Conservation (phyloP, 2,888 invertebrate species). For the Acanthosoma haemorrhoidale region DNA sequence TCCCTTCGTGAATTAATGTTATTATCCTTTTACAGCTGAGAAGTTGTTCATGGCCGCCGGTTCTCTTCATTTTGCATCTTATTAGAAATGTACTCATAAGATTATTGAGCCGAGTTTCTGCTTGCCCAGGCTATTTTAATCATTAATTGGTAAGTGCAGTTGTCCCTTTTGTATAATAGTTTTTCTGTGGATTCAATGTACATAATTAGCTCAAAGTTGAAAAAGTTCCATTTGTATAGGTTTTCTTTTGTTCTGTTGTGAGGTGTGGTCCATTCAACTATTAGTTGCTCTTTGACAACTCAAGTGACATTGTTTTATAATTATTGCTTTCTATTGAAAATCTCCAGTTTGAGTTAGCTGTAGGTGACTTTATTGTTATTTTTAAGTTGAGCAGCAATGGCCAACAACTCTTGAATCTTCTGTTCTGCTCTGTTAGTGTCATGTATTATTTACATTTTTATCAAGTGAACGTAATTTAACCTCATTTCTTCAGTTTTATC, state of each 20-base stretch:
- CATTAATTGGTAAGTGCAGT: constrained; percentile 11
- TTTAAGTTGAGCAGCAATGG: background rate
- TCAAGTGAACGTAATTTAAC: too few relatives aligned
- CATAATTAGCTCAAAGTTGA: too few relatives aligned
- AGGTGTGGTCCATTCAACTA: constrained; percentile 25
- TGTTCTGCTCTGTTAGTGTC: background rate
- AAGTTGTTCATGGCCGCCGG: constrained; percentile 37
- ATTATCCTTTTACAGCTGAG: constrained; percentile 16
- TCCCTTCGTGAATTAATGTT: background rate
- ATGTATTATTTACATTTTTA: background rate
- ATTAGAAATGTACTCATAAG: constrained; percentile 24
- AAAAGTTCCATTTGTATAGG: constrained; percentile 13
- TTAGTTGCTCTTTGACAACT: background rate
- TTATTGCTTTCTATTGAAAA: background rate
- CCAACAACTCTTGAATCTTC: background rate
- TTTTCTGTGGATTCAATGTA: too few relatives aligned
- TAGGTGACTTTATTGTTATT: too few relatives aligned
- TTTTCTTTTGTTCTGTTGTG: constrained; percentile 26
- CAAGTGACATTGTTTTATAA: background rate
- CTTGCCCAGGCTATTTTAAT: background rate
- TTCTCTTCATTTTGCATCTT: constrained; percentile 32
- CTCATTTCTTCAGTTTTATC: too few relatives aligned
- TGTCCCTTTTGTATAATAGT: background rate
- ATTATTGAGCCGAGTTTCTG: background rate
- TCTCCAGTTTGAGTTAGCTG: background rate